A percentile compares a stretch with the other conserved stretches of the same genome.
Evolutionary conservation across 2,113 vertebrate genomes (phyloP).

Genomic region (Takifugu flavidus): DNA sequence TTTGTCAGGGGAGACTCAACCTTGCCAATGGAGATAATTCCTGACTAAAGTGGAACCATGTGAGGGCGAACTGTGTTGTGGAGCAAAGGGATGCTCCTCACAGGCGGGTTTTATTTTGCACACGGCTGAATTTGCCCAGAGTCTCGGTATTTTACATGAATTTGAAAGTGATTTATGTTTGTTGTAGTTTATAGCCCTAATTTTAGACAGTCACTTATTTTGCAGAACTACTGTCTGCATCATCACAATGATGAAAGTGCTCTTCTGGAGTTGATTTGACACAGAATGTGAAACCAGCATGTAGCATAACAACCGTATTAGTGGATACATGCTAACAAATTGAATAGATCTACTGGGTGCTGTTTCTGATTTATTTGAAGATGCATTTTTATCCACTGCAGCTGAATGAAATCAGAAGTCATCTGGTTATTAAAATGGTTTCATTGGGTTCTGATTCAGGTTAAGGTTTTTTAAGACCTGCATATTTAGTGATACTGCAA

Average conservation of each 20-base stretch:
- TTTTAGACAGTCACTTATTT: no score
- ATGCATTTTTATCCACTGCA: no score
- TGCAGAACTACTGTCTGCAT: no score
- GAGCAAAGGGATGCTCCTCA: constrained; percentile 7
- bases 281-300: background rate
- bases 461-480: no score
- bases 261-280: background rate
- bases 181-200: background rate
- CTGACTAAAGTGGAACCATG: constrained; percentile 64
- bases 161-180: background rate
- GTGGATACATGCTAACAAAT: no score
- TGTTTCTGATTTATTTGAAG: no score
- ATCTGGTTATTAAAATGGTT: no score
- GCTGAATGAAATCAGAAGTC: no score
- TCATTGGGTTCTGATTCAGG: no score
- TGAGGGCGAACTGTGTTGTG: constrained; percentile 35
- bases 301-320: background rate
- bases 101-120: constrained; percentile 8
- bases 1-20: constrained; percentile 40
- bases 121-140: background rate
- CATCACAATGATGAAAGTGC: no score
- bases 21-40: constrained; percentile 55
- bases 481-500: no score
- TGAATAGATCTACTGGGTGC: no score
- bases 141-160: constrained; percentile 14